Conservation (phyloP, 92 coral and sea anemone species). For the Epizoanthus stellaris region DNA sequence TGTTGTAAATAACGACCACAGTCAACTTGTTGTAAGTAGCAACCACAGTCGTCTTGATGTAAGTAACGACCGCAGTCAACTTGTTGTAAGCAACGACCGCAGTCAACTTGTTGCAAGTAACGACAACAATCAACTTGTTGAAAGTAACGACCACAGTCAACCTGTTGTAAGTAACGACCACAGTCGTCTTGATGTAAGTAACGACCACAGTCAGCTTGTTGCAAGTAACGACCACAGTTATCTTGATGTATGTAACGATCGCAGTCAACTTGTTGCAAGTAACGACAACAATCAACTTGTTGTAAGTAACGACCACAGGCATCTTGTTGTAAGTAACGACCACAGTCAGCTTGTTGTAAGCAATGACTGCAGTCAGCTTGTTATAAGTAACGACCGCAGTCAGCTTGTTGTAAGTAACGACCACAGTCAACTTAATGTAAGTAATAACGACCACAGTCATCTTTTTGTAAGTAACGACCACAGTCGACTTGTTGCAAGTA, state of each 20-base stretch:
- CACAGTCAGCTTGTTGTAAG: neutral
- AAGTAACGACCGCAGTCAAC: neutral
- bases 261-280: no score
- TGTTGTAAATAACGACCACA: neutral
- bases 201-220: neutral
- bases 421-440: neutral
- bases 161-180: neutral
- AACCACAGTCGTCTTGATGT: neutral
- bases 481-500: neutral
- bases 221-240: neutral
- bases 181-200: neutral
- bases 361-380: neutral
- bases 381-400: slow-evolving; percentile 54
- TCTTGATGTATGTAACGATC: neutral
- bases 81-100: slow-evolving; percentile 33
- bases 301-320: slow-evolving; percentile 17
- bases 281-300: slow-evolving; percentile 22
- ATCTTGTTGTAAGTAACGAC: slow-evolving; percentile 34
- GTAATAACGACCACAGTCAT: neutral
- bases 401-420: neutral
- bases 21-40: slow-evolving; percentile 56
- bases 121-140: slow-evolving; percentile 27
- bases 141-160: slow-evolving; percentile 41
- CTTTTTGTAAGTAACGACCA: neutral
- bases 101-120: neutral